These are phyloP conservation scores for Rhegmatorhina hoffmannsi DNA, from an alignment of 2,113 vertebrate genomes.

Conservation along the genomic window DNA sequence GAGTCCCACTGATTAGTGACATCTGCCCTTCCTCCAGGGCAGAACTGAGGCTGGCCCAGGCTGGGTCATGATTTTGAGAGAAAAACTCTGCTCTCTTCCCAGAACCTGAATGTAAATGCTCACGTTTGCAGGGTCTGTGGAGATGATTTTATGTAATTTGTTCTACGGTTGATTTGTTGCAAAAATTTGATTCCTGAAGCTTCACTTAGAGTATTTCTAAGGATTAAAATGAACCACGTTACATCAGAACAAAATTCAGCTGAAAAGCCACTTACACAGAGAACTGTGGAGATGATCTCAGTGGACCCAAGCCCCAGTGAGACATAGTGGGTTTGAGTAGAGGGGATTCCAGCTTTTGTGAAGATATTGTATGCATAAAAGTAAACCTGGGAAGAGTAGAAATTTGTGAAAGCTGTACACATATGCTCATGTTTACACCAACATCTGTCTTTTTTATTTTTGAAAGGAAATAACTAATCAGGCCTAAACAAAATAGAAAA, in stretches of 20 bases:
- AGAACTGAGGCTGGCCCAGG: neutral
- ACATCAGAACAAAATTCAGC: neutral
- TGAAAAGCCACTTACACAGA: conserved; percentile 75
- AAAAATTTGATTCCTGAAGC: neutral
- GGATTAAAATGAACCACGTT: neutral
- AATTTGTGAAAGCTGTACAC: neutral
- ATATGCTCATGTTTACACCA: neutral
- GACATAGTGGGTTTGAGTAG: conserved; percentile 69
- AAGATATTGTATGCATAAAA: conserved; percentile 83
- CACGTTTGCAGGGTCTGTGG: neutral
- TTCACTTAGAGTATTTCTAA: neutral
- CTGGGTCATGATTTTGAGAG: neutral
- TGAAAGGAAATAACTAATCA: neutral
- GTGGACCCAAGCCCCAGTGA: conserved; percentile 78
- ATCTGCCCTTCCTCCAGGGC: neutral
- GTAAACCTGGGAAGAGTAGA: conserved; percentile 76
- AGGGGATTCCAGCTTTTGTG: conserved; percentile 74
- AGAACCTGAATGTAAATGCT: neutral
- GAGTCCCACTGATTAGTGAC: neutral
- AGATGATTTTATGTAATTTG: neutral
- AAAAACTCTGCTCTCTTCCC: neutral
- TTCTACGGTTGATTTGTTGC: neutral
- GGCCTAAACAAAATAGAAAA: neutral
- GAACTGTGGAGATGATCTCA: conserved; percentile 71
- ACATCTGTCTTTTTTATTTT: neutral